Conservation (phyloP, 2,113 vertebrate genomes). For the Platichthys flesus region DNA sequence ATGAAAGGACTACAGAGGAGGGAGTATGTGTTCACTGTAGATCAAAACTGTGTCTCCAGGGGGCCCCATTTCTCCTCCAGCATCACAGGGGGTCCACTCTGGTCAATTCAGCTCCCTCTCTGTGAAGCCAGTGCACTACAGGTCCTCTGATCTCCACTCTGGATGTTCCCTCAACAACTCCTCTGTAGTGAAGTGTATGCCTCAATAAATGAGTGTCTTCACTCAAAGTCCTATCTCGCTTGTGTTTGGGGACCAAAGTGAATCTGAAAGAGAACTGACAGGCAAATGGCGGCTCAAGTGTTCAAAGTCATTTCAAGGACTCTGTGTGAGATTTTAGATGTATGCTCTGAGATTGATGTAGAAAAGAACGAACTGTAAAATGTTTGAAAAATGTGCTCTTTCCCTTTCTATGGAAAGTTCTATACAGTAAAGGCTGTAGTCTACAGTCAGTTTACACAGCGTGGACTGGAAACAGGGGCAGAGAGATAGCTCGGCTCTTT, state of each 20-base stretch:
- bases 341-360: not conserved
- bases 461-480: not conserved
- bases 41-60: not conserved
- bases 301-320: not conserved
- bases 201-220: not conserved
- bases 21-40: not conserved
- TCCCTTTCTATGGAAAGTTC: not conserved
- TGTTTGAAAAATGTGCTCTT: not conserved
- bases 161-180: slow-evolving; percentile 3
- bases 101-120: slow-evolving; percentile 19
- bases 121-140: slow-evolving; percentile 12
- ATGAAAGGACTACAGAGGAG: not conserved
- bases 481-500: no score
- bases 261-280: not conserved
- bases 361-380: not conserved
- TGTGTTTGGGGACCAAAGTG: slow-evolving; percentile 1
- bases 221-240: slow-evolving; percentile 1
- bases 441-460: not conserved
- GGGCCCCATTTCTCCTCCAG: slow-evolving; percentile 16
- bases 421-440: not conserved
- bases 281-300: not conserved
- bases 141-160: slow-evolving; percentile 29
- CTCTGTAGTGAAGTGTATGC: slow-evolving; percentile 13
- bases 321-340: not conserved
- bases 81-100: slow-evolving; percentile 16